Evolutionary conservation across 2,797 vertebrate species (phyloP).

Genomic region (Scyliorhinus canicula): DNA sequence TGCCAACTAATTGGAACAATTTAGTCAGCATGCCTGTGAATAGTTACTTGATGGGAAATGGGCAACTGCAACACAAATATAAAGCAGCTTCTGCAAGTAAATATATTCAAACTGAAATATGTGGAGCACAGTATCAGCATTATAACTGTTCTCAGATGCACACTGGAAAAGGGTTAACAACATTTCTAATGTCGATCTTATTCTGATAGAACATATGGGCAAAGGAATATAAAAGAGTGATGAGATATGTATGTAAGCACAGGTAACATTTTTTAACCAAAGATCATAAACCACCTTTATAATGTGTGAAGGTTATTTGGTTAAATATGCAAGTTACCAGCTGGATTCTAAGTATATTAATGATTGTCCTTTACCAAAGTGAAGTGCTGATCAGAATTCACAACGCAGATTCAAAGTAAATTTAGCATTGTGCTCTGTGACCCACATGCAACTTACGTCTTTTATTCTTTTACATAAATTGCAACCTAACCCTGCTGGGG

Average conservation of each 20-base stretch:
- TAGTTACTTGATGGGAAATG: not conserved
- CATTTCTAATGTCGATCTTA: not conserved
- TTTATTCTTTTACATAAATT: slow-evolving; percentile 15
- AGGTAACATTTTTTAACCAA: not conserved
- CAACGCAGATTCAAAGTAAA: not conserved
- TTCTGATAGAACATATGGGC: not conserved
- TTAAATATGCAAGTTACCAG: slow-evolving; percentile 28
- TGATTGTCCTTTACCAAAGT: slow-evolving; percentile 23
- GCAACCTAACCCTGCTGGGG: not conserved
- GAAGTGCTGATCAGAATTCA: slow-evolving; percentile 18
- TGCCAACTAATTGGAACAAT: not conserved
- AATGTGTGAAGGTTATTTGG: not conserved
- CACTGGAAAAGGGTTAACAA: not conserved
- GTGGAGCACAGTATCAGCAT: not conserved
- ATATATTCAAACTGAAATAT: not conserved
- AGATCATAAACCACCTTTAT: not conserved
- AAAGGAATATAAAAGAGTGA: not conserved
- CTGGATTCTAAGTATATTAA: slow-evolving; percentile 8
- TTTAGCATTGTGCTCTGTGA: slow-evolving; percentile 21
- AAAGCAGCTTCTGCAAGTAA: not conserved
- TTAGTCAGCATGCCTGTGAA: not conserved
- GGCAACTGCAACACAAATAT: not conserved
- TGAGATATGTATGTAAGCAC: not conserved
- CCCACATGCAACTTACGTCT: not conserved
- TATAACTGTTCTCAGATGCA: not conserved